phyloP scores from a whole-genome alignment of 2,113 vertebrate species.

The Myotis yumanensis region DNA sequence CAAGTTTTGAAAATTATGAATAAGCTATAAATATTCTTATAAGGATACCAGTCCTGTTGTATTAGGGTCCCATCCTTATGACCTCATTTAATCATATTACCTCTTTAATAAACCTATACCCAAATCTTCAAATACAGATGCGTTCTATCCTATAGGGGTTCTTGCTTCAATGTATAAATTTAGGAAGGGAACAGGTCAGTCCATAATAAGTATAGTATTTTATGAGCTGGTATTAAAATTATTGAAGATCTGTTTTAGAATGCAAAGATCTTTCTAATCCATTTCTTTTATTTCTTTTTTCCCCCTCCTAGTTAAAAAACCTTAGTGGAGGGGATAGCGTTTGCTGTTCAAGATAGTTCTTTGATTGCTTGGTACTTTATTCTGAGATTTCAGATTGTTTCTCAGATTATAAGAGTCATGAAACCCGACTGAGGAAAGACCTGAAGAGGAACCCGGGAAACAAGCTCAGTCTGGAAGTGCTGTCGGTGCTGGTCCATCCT shows the following conservation, averaged over 20 bases:
- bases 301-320: background rate
- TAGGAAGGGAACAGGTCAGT: background rate
- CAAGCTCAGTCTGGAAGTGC: background rate
- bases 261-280: background rate
- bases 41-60: background rate
- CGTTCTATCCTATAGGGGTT: background rate
- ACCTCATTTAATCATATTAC: background rate
- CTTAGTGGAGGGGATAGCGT: background rate
- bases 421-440: background rate
- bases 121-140: background rate
- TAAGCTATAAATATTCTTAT: background rate
- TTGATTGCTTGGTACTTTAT: background rate
- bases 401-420: background rate
- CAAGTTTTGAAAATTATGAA: background rate
- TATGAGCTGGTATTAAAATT: background rate
- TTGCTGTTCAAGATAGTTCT: background rate
- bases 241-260: background rate
- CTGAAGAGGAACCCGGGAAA: background rate
- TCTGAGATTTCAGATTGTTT: background rate
- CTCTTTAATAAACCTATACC: background rate
- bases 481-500: background rate
- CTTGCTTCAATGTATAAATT: background rate
- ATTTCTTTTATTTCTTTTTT: background rate
- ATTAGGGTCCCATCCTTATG: background rate
- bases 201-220: background rate